Conservation (phyloP, 2,113 vertebrate species). For the Clarias macrocephalus region DNA sequence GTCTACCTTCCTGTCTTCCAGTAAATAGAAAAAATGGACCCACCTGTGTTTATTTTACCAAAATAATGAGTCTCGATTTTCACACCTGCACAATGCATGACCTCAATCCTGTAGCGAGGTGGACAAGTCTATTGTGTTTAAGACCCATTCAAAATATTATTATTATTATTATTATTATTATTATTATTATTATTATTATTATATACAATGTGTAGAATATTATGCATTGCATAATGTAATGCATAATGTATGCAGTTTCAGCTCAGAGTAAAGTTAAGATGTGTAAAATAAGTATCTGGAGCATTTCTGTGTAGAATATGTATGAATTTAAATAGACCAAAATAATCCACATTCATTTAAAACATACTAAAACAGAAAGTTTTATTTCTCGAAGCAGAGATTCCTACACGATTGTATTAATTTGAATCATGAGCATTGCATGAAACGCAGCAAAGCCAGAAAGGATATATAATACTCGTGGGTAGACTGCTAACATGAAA, state of each 20-base stretch:
- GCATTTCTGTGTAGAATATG: not conserved
- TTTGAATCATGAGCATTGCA: not conserved
- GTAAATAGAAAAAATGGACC: not conserved
- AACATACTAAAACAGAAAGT: not conserved
- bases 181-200: not conserved
- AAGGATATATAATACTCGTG: constrained; percentile 33
- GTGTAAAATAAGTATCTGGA: not conserved
- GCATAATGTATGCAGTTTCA: too few relatives aligned
- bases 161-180: not conserved
- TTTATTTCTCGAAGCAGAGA: not conserved
- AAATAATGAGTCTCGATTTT: constrained; percentile 45
- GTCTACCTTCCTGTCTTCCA: not conserved
- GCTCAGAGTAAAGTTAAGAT: not conserved
- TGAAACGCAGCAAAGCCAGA: not conserved
- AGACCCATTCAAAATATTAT: not conserved
- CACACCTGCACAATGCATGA: constrained; percentile 40
- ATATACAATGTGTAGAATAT: not conserved
- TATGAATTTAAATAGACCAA: not conserved
- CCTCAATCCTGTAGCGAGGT: constrained; percentile 38
- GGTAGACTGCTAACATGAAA: constrained; percentile 1
- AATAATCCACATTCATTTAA: constrained; percentile 1
- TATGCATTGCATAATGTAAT: not conserved
- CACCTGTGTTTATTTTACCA: constrained; percentile 35
- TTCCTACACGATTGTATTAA: not conserved
- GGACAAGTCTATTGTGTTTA: not conserved